phyloP scores from a whole-genome alignment of 30 jellyfish, hydroid and myxozoan species.

The Turritopsis dohrnii region DNA sequence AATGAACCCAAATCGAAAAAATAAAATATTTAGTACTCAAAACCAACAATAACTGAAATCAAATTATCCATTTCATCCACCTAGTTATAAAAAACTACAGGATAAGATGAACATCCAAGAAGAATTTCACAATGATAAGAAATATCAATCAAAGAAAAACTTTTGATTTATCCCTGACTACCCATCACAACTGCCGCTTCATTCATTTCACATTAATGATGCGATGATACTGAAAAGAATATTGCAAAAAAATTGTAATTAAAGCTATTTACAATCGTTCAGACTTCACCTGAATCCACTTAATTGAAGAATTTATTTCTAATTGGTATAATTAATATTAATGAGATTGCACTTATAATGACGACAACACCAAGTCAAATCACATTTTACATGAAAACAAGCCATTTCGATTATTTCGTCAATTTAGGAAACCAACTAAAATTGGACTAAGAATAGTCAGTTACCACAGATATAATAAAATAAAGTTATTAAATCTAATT shows the following conservation, averaged over 20 bases:
- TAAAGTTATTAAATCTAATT: no score
- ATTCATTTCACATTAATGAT: neutral
- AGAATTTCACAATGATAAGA: no score
- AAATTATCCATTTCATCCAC: neutral
- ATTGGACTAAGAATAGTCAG: neutral
- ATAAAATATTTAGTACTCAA: neutral
- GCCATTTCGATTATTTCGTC: neutral
- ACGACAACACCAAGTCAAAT: neutral
- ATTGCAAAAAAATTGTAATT: neutral
- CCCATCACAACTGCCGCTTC: neutral
- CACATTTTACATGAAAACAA: neutral
- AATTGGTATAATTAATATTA: neutral
- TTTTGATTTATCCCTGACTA: neutral
- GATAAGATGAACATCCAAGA: neutral
- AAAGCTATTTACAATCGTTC: neutral
- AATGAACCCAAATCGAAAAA: neutral
- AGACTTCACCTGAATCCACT: neutral
- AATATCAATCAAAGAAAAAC: neutral
- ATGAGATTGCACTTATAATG: neutral
- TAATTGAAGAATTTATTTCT: neutral
- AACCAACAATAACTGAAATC: neutral
- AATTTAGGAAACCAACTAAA: neutral
- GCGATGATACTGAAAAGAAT: neutral
- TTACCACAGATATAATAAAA: no score
- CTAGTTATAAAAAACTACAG: neutral